A percentile compares a stretch with the other conserved stretches of the same genome.
Evolutionary conservation across 2,888 invertebrate genomes (phyloP).

Genomic region (Sinohyriopsis cumingii): DNA sequence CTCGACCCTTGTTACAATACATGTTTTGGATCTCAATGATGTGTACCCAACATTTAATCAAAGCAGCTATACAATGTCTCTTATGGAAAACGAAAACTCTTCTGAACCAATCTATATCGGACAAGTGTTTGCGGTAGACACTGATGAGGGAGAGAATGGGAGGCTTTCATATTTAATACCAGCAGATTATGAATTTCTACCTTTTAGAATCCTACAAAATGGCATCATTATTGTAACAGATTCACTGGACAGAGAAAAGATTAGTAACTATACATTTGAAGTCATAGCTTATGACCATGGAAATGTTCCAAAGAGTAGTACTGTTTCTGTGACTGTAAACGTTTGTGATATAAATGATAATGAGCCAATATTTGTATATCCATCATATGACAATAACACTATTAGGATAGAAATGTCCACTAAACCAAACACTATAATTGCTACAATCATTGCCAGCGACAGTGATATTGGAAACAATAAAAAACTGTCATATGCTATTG

Average conservation of each 20-base stretch:
- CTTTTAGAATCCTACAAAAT: slow-evolving; percentile 45
- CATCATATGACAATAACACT: slow-evolving; percentile 46
- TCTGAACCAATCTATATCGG: slow-evolving; percentile 23
- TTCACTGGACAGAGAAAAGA: slow-evolving; percentile 48
- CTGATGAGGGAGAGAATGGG: slow-evolving; percentile 51
- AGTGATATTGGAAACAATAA: slow-evolving; percentile 37
- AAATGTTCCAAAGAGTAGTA: slow-evolving; percentile 32
- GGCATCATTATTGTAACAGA: slow-evolving; percentile 45
- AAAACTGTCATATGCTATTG: slow-evolving; percentile 30
- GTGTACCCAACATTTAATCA: slow-evolving; percentile 38
- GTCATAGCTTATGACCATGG: slow-evolving; percentile 52
- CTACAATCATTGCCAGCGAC: slow-evolving; percentile 35
- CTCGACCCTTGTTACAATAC: slow-evolving; percentile 30
- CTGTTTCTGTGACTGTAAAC: slow-evolving; percentile 44
- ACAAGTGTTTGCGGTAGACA: slow-evolving; percentile 33
- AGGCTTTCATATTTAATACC: slow-evolving; percentile 34
- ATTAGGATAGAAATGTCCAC: slow-evolving; percentile 42
- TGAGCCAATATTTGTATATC: slow-evolving; percentile 54
- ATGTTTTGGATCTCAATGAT: slow-evolving; percentile 41
- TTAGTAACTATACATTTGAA: slow-evolving; percentile 37
- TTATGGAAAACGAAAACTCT: slow-evolving; percentile 39
- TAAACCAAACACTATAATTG: slow-evolving; percentile 24
- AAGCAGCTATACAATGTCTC: slow-evolving; percentile 37
- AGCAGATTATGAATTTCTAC: slow-evolving; percentile 21
- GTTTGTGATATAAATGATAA: slow-evolving; percentile 55